These are phyloP conservation scores for Acanthaster planci DNA, from an alignment of 35 echinoderm and acorn worm species.

Conservation along the genomic window DNA sequence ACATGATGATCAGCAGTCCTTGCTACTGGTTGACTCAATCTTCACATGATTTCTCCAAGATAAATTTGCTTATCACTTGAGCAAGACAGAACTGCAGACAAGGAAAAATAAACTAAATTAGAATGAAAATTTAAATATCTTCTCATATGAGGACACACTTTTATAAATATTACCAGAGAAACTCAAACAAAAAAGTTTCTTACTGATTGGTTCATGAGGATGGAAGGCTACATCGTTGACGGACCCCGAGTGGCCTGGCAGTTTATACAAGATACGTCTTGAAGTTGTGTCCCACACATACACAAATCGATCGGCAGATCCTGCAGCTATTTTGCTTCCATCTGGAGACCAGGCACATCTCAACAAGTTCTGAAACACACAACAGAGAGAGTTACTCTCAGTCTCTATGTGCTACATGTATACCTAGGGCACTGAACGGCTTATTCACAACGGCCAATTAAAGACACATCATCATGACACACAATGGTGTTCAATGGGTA, in stretches of 20 bases:
- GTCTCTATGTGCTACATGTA: not conserved
- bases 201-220: conserved; percentile 86
- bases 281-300: conserved; percentile 99
- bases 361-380: conserved; percentile 79
- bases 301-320: conserved; percentile 90
- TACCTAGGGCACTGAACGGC: not conserved
- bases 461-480: not conserved
- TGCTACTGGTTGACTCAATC: not conserved
- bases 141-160: too few species aligned
- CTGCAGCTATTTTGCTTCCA: conserved; percentile 95
- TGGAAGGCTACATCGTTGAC: conserved; percentile 97
- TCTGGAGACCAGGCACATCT: conserved; percentile 94
- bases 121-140: too few species aligned
- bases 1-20: not conserved
- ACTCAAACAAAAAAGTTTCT: too few species aligned
- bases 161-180: too few species aligned
- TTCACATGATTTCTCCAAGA: conserved; percentile 83
- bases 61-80: conserved; percentile 91
- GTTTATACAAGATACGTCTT: conserved; percentile 91
- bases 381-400: not conserved
- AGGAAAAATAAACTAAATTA: conserved; percentile 4
- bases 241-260: conserved; percentile 93
- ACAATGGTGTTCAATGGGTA: not conserved
- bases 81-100: conserved; percentile 69
- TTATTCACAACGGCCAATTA: not conserved